Conservation (phyloP, 2,888 invertebrate genomes). For the Schizaphis graminum region DNA sequence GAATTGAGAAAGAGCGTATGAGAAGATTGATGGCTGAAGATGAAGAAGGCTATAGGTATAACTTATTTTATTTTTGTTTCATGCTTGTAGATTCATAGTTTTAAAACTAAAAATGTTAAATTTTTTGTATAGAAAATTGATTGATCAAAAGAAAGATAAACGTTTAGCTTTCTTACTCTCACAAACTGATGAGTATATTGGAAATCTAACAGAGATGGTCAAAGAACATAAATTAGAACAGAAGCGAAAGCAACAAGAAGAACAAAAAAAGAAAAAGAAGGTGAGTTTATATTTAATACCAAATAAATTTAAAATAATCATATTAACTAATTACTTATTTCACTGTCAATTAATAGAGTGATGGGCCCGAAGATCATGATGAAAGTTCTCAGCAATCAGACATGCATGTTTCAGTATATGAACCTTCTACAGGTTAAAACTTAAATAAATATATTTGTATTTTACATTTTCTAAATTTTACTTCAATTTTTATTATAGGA, state of each 20-base stretch:
- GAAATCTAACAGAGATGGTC: slow-evolving; percentile 96
- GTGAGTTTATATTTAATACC: slow-evolving; percentile 67
- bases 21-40: slow-evolving; percentile 99
- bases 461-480: background rate
- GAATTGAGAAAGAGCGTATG: slow-evolving; percentile 99
- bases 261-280: slow-evolving; percentile 83
- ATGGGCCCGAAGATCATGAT: slow-evolving; percentile 77
- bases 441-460: slow-evolving; percentile 1
- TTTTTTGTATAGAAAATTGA: slow-evolving; percentile 80
- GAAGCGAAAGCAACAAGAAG: slow-evolving; percentile 89
- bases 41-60: slow-evolving; percentile 91
- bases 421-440: slow-evolving; percentile 84
- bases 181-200: slow-evolving; percentile 99
- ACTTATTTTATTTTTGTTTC: slow-evolving; percentile 34
- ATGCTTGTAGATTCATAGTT: background rate
- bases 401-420: slow-evolving; percentile 88
- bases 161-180: slow-evolving; percentile 96
- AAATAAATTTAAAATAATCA: background rate
- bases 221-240: slow-evolving; percentile 96
- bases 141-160: slow-evolving; percentile 99
- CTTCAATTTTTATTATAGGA: slow-evolving; percentile 70
- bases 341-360: slow-evolving; percentile 77
- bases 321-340: slow-evolving; percentile 30
- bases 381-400: slow-evolving; percentile 82
- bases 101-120: background rate